Percentiles rank a stretch among this genome's conserved stretches.
phyloP scores from a whole-genome alignment of 2,797 vertebrate genomes.

The Aselliscus stoliczkanus region DNA sequence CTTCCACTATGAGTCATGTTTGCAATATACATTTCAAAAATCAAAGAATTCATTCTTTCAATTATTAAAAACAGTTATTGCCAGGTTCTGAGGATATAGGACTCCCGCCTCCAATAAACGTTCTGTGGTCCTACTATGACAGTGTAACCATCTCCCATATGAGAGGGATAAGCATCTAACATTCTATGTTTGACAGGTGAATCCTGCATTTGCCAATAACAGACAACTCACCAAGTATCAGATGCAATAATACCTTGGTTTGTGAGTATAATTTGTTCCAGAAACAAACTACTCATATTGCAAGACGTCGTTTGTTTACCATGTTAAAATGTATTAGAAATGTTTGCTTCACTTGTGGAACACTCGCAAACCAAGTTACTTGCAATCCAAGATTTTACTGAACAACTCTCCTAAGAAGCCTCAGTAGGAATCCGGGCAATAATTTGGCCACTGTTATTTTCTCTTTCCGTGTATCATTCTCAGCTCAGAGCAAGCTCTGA shows the following conservation, averaged over 20 bases:
- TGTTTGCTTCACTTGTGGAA: no score
- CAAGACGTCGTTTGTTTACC: no score
- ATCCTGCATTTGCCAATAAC: not conserved
- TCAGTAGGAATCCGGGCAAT: not conserved
- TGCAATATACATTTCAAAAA: not conserved
- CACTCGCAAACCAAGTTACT: no score
- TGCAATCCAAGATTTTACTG: no score
- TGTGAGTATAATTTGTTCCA: no score
- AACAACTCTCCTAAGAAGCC: not conserved
- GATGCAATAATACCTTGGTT: no score
- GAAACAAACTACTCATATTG: no score
- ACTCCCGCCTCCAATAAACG: not conserved
- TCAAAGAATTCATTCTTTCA: not conserved
- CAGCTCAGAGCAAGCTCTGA: not conserved
- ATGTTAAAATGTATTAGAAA: no score
- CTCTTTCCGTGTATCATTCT: conserved; percentile 25
- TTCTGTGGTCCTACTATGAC: not conserved
- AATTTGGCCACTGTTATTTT: not conserved
- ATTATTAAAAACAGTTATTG: not conserved
- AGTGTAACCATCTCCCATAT: not conserved
- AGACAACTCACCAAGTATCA: not conserved
- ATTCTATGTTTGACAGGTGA: not conserved
- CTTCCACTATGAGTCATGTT: not conserved
- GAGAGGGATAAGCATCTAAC: not conserved
- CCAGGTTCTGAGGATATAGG: not conserved